Conservation (phyloP, 1,140 invertebrate species). For the Pentalonia nigronervosa region DNA sequence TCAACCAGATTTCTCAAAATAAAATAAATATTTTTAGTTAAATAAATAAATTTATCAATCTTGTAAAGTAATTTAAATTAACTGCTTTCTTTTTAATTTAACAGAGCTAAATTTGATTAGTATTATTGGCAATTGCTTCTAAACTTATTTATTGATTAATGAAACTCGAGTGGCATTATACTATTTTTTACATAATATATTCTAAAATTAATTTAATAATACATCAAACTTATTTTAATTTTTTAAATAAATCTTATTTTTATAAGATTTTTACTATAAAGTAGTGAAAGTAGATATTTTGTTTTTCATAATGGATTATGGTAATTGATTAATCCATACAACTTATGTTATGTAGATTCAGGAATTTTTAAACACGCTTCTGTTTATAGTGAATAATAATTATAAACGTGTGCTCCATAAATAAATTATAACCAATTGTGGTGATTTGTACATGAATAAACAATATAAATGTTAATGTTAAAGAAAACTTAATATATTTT, state of each 20-base stretch:
- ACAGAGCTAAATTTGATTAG: not conserved
- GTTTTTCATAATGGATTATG: not conserved
- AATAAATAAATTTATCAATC: not conserved
- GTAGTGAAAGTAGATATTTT: not conserved
- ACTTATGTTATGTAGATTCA: not conserved
- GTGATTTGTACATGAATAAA: not conserved
- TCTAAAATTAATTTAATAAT: not conserved
- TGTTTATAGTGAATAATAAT: not conserved
- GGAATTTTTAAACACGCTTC: not conserved
- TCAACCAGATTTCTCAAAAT: not conserved
- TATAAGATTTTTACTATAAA: not conserved
- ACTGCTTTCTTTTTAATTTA: not conserved
- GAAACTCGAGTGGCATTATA: not conserved
- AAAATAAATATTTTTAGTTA: not conserved
- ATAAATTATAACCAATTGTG: no score
- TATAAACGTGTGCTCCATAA: not conserved
- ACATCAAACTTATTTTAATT: not conserved
- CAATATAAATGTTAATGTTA: not conserved
- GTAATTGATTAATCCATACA: not conserved
- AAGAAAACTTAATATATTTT: not conserved
- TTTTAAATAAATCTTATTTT: not conserved
- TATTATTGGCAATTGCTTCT: not conserved
- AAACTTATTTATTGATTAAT: not conserved
- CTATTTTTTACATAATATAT: not conserved
- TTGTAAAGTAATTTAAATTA: not conserved